Conservation (phyloP, 2,797 vertebrate species). For the Phoebastria nigripes region DNA sequence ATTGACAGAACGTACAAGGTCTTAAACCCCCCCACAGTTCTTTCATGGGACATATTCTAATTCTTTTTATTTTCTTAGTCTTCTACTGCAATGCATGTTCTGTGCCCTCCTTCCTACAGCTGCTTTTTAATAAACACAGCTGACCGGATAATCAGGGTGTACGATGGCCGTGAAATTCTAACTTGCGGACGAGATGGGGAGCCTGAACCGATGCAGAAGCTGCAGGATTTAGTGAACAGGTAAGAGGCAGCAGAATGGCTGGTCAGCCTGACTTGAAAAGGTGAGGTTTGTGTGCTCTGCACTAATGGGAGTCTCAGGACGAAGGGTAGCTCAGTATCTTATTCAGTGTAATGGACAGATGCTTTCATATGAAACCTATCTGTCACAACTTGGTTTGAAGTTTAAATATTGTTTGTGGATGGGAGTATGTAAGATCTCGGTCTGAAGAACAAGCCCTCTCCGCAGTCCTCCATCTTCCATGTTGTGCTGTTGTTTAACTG, state of each 20-base stretch:
- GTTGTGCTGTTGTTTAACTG: not conserved
- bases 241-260: constrained; percentile 9
- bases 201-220: constrained; percentile 96
- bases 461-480: rapidly evolving
- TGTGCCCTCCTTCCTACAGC: constrained; percentile 64
- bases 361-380: not conserved
- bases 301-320: not conserved
- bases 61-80: not conserved
- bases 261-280: not conserved
- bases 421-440: not conserved
- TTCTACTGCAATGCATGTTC: not conserved
- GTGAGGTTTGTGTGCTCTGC: not conserved
- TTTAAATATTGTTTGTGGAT: not conserved
- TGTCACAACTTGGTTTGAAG: not conserved
- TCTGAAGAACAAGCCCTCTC: not conserved
- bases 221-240: constrained; percentile 97
- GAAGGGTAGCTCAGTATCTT: not conserved
- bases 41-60: not conserved
- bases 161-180: constrained; percentile 93
- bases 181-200: constrained; percentile 95
- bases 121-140: constrained; percentile 98
- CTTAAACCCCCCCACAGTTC: rapidly evolving
- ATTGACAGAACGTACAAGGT: not conserved
- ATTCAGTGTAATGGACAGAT: too few relatives aligned
- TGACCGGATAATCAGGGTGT: constrained; percentile 94